Base-by-base conservation (phyloP, 2,113 vertebrate species). In the Empidonax alnorum region DNA sequence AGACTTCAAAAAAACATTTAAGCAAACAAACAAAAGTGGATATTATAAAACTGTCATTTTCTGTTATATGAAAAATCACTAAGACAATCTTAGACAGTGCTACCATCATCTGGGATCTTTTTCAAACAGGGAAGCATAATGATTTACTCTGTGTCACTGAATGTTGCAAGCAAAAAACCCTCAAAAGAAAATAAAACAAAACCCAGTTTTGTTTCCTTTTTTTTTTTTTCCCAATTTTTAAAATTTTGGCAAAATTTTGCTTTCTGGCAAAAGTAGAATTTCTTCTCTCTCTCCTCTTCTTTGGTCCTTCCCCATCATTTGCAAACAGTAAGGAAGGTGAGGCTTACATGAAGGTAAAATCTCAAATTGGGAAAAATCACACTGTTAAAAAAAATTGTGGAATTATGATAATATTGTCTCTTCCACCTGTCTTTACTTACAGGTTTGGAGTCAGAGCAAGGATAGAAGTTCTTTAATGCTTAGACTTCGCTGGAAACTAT, bases 131-230 rank as follows among this genome's bases (percentile, higher is more conserved):
- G 12, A 37, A 62, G 2, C 6, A 30, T 47, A n/a, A 33, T 53
- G 18, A 56, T 55, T 65, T 31, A n/a, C 2, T 72, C 35, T 50
- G 10, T 61, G 20, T 52, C 2, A 1, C 46, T 65, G 28, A 77
- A 55, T 1, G 1, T 12, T 68, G 59, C 19, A 35, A 5, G 6
- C 20, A n/a, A 68, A 72, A 73, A 62, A 13, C 1, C 0, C 13
- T 7, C 9, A 37, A 41, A 30, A 61, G 10, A 42, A 30, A 19
- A 10, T 16, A 25, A 61, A 61, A 61, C 15, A 25, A 25, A 25
- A 37, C 0, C 0, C 12, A 20, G 9, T 6, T n/a, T 35, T 35
- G 1, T 14, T 42, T 49, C 20, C 20, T 22, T 18, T 30, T 28
- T 53, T 30, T 67, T 66, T 61, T 41, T 7, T 9, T 22, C 10